Conservation (phyloP, 2,888 invertebrate species). For the Myopa tessellatipennis region DNA sequence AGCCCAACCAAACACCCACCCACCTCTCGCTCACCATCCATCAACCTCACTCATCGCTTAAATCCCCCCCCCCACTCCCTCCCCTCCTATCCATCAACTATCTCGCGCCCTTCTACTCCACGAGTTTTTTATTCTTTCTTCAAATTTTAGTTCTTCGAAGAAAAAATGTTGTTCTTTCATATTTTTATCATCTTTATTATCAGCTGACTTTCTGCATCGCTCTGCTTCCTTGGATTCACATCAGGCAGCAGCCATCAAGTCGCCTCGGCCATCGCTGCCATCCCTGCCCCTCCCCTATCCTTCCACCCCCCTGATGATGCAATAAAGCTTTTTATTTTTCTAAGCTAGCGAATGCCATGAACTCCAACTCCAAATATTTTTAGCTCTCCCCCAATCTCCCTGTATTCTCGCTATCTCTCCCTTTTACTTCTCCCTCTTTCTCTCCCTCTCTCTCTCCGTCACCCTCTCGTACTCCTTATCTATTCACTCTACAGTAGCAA, state of each 20-base stretch:
- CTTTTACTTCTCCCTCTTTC: no score
- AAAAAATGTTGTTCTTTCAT: no score
- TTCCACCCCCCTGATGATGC: not conserved
- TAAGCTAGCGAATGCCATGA: not conserved
- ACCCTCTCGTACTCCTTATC: no score
- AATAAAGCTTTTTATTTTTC: not conserved
- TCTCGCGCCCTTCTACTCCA: not conserved
- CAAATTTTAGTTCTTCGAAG: no score
- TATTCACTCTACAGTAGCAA: not conserved
- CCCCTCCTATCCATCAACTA: not conserved
- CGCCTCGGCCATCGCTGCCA: not conserved
- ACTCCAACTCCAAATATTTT: not conserved
- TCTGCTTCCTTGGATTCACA: not conserved
- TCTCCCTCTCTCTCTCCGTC: no score
- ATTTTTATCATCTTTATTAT: no score
- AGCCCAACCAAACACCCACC: no score
- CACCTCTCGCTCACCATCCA: not conserved
- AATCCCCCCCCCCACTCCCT: not conserved
- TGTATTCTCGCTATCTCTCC: no score
- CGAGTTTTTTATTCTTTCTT: constrained; percentile 2
- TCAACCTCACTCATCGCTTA: not conserved
- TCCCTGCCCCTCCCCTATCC: not conserved
- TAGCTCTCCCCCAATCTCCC: no score
- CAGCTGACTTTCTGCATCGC: no score
- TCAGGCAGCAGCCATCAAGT: not conserved